These are phyloP conservation scores for Puma concolor DNA, from an alignment of 2,113 vertebrate species.

Conservation along the genomic window DNA sequence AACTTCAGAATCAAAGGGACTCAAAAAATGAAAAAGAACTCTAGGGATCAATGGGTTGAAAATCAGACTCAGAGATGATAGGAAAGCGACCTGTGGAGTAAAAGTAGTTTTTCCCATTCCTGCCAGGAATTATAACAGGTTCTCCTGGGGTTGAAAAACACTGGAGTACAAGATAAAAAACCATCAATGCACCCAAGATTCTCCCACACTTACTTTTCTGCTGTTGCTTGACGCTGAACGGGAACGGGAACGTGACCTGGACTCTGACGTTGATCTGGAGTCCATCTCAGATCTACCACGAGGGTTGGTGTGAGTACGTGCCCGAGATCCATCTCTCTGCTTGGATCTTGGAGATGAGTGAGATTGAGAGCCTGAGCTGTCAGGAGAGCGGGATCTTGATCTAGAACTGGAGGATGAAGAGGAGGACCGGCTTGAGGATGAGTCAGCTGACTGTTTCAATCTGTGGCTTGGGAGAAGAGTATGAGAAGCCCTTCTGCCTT, in stretches of 20 bases:
- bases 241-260: constrained; percentile 79
- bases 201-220: constrained; percentile 79
- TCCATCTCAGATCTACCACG: constrained; percentile 51
- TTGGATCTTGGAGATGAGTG: constrained; percentile 73
- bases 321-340: constrained; percentile 60
- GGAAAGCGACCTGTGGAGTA: background rate
- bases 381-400: constrained; percentile 80
- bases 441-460: constrained; percentile 54
- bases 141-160: background rate
- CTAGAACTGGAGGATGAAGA: constrained; percentile 82
- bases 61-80: background rate
- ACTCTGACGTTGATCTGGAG: constrained; percentile 78
- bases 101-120: background rate
- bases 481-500: constrained; percentile 55
- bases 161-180: background rate
- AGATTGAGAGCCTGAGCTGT: constrained; percentile 79
- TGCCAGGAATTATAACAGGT: background rate
- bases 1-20: constrained; percentile 14
- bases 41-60: constrained; percentile 1
- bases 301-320: constrained; percentile 69
- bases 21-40: constrained; percentile 50
- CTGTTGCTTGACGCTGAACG: constrained; percentile 80
- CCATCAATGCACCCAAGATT: background rate
- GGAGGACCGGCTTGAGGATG: constrained; percentile 77
- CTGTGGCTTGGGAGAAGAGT: constrained; percentile 59